Percentiles rank a stretch among this genome's conserved stretches.
phyloP scores from a whole-genome alignment of 2,113 vertebrate genomes.

The Axis porcinus region DNA sequence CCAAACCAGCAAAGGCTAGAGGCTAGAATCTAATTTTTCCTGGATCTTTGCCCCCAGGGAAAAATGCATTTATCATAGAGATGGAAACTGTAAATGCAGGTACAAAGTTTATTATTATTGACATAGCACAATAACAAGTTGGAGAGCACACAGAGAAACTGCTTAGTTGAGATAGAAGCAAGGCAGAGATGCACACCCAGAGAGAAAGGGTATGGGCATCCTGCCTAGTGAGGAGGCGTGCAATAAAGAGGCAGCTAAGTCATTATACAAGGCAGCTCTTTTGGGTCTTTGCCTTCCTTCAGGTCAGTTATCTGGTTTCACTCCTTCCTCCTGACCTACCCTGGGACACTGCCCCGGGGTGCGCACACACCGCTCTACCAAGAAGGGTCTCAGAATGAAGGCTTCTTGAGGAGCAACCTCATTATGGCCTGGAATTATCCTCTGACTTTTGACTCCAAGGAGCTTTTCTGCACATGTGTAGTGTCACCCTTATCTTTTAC shows the following conservation, averaged over 20 bases:
- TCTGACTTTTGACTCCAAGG: not conserved
- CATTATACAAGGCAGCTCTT: not conserved
- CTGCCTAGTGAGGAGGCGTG: not conserved
- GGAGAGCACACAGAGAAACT: not conserved
- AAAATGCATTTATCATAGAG: not conserved
- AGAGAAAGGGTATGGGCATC: not conserved
- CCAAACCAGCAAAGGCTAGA: not conserved
- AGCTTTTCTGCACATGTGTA: not conserved
- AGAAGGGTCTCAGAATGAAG: not conserved
- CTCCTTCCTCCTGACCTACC: not conserved
- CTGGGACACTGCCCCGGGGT: not conserved
- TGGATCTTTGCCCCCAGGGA: not conserved
- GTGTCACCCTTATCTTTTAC: not conserved
- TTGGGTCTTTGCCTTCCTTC: not conserved
- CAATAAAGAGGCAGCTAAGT: not conserved
- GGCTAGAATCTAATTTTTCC: not conserved
- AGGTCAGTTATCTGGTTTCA: not conserved
- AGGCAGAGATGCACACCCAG: not conserved
- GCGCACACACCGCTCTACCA: fast-evolving
- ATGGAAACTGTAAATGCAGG: not conserved
- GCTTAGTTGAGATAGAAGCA: not conserved
- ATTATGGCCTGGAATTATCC: not conserved
- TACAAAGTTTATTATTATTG: not conserved
- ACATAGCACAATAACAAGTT: not conserved
- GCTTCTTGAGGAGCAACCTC: not conserved